Evolutionary conservation across 2,113 vertebrate genomes (phyloP), one percentile per base, ranked within the genome.

Genomic region (Bufo gargarizans): DNA sequence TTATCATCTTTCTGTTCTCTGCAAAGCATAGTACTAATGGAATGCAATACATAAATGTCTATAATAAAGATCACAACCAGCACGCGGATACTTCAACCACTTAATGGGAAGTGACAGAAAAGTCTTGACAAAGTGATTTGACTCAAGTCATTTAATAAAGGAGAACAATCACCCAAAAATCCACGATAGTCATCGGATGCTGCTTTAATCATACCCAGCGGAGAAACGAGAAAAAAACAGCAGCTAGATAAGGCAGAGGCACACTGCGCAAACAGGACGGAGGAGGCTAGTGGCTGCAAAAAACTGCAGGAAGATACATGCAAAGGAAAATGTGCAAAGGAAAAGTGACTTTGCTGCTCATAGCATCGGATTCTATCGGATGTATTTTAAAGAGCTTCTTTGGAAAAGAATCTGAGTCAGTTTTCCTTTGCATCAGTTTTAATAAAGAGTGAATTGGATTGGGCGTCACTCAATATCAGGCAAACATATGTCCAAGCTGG

Each of bases 41-140:
- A 56, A 84, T 19, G 19, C 49, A 72, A 84, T 84, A 84, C 82
- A 84, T 84, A 84, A 84, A 84, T 84, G 82, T 71, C 82, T 71
- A 69, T 50, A 71, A 71, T 84, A 84, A 69, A 84, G 47, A 84
- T 55, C 82, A 84, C 65, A 84, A 58, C 16, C 22, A 84, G 71
- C 82, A 55, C 12, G 33, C 16, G 53, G 49, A 53, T 69, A 84
- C 33, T 33, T 69, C 56, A 53, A 47, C 63, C 47, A 59, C 82
- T 69, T 69, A 84, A 84, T 84, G 82, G 63, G 82, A 63, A 84
- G 61, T 71, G 63, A 61, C 82, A 84, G 13, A 71, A 72, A 84
- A 55, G 65, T 55, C 49, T 72, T 55, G 82, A 84, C 82, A 71
- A 56, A 84, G 65, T 71, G 63, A 82, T 69, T 84, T 71, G 63